Conservation (phyloP, 2,797 vertebrate genomes). For the Sylvilagus floridanus region DNA sequence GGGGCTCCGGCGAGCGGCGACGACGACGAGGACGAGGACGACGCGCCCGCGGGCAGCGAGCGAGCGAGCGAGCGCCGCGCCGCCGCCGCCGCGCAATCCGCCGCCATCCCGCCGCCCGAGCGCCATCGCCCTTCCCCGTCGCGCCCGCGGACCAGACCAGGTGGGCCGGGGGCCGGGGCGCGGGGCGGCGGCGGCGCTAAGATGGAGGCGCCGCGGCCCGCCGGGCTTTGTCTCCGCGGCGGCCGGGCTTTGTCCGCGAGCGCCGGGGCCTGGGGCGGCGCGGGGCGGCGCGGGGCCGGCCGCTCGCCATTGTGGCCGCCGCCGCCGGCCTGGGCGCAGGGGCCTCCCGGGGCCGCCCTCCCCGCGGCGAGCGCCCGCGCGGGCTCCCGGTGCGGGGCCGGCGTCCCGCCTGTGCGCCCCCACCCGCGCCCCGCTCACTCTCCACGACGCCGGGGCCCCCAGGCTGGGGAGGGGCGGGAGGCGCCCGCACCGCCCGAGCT, state of each 20-base stretch:
- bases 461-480: not conserved
- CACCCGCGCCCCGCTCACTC: not conserved
- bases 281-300: not conserved
- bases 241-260: slow-evolving; percentile 24
- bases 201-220: slow-evolving; percentile 82
- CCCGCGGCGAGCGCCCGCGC: not conserved
- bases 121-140: slow-evolving; percentile 79
- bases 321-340: not conserved
- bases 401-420: not conserved
- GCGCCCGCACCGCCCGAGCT: not conserved
- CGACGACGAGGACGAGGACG: slow-evolving; percentile 1
- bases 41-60: slow-evolving; percentile 61
- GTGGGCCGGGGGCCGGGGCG: slow-evolving; percentile 82
- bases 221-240: slow-evolving; percentile 63
- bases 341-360: not conserved
- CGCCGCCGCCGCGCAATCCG: slow-evolving; percentile 85
- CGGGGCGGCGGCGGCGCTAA: slow-evolving; percentile 74
- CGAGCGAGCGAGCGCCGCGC: slow-evolving; percentile 57
- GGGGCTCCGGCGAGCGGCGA: not conserved
- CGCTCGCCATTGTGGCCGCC: slow-evolving; percentile 54
- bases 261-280: not conserved
- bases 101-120: slow-evolving; percentile 86
- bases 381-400: not conserved
- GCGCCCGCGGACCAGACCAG: slow-evolving; percentile 86
- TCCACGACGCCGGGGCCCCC: no score